phyloP scores from a whole-genome alignment of 2,888 invertebrate species.

The Chrysina gloriosa region DNA sequence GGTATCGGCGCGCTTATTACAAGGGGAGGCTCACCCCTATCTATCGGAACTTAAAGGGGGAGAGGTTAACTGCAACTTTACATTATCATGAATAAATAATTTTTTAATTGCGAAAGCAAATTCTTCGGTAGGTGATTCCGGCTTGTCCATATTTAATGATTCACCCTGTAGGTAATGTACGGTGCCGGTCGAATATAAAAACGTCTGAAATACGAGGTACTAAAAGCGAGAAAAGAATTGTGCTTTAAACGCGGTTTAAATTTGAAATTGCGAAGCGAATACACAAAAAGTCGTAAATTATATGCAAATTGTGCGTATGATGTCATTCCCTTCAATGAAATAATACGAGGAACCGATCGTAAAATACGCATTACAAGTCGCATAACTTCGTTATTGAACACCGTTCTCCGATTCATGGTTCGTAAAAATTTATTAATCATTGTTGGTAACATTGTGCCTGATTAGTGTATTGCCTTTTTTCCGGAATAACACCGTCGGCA shows the following conservation, averaged over 20 bases:
- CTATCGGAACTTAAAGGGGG: no score
- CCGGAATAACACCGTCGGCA: neutral
- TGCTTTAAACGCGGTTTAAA: slow-evolving; percentile 18
- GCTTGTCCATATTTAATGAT: slow-evolving; percentile 5
- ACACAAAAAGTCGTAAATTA: slow-evolving; percentile 33
- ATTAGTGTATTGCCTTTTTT: neutral
- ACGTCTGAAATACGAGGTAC: slow-evolving; percentile 26
- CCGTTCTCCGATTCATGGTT: slow-evolving; percentile 2
- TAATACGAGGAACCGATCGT: slow-evolving; percentile 27
- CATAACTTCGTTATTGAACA: slow-evolving; percentile 12
- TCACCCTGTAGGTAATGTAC: neutral
- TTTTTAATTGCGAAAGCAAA: slow-evolving; percentile 13
- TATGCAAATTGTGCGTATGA: slow-evolving; percentile 30
- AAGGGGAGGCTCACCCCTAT: no score
- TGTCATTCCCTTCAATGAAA: slow-evolving; percentile 31
- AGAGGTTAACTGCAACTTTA: neutral
- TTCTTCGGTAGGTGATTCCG: neutral
- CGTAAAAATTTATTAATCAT: slow-evolving; percentile 28
- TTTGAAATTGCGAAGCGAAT: slow-evolving; percentile 27
- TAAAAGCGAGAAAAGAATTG: slow-evolving; percentile 26
- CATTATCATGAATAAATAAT: slow-evolving; percentile 20
- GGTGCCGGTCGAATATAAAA: slow-evolving; percentile 5
- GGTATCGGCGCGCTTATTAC: no score
- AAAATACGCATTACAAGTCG: slow-evolving; percentile 24
- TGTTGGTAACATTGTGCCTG: slow-evolving; percentile 18